These are phyloP conservation scores for Eleutherodactylus coqui DNA, from an alignment of 2,797 vertebrate genomes.

Conservation along the genomic window DNA sequence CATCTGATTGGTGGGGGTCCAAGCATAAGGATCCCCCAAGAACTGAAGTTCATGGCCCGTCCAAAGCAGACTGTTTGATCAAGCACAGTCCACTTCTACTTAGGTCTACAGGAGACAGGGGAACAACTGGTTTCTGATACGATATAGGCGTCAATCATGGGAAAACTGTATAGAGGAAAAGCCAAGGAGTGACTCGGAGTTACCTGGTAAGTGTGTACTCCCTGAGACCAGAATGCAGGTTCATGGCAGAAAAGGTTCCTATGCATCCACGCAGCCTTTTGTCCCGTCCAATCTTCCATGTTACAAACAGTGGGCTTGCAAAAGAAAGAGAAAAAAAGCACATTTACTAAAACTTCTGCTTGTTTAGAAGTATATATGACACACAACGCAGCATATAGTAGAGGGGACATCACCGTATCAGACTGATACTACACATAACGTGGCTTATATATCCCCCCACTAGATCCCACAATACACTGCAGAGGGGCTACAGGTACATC, in stretches of 20 bases:
- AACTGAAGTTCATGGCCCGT: neutral
- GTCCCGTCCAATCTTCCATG: constrained; percentile 99
- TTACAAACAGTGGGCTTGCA: constrained; percentile 98
- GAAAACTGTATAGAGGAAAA: too few species aligned
- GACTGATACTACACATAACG: too few species aligned
- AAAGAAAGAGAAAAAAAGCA: constrained; percentile 8
- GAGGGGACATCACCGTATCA: neutral
- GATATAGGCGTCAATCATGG: neutral
- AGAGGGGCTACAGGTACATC: too few species aligned
- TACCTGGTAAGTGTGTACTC: constrained; percentile 99
- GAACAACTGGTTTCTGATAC: neutral
- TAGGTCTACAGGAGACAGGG: neutral
- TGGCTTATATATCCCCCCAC: too few species aligned
- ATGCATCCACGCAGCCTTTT: constrained; percentile 99
- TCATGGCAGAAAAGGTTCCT: constrained; percentile 99
- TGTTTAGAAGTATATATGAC: neutral
- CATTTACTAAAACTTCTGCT: neutral
- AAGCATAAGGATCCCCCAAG: neutral
- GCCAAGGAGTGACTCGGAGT: too few species aligned
- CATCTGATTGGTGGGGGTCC: too few species aligned
- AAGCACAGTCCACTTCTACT: neutral
- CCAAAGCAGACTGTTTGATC: too few species aligned
- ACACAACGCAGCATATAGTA: neutral
- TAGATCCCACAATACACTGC: too few species aligned
- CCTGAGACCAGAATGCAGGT: constrained; percentile 99